Evolutionary conservation across 2,888 invertebrate species (phyloP).

Genomic region (Eupelmus urozonus): DNA sequence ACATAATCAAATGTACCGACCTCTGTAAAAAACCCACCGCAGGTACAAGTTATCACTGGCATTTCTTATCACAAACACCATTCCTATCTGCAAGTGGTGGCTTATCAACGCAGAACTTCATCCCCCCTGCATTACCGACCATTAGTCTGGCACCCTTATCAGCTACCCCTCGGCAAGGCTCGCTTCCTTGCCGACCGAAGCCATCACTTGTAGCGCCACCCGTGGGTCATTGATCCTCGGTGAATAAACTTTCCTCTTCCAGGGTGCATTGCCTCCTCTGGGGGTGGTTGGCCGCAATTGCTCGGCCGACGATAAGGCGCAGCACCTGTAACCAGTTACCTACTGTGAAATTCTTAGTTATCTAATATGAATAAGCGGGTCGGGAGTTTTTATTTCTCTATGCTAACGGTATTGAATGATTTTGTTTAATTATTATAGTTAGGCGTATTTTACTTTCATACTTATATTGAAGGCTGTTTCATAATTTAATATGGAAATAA

Average conservation of each 20-base stretch:
- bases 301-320: conserved; percentile 28
- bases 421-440: no score
- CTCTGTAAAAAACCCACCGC: background rate
- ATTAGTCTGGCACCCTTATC: conserved; percentile 27
- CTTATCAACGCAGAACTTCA: conserved; percentile 42
- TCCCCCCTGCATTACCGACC: conserved; percentile 59
- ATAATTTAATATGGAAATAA: no score
- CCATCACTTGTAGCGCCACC: background rate
- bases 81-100: background rate
- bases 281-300: background rate
- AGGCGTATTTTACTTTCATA: no score
- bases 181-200: conserved; percentile 42
- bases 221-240: conserved; percentile 31
- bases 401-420: no score
- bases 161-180: conserved; percentile 4
- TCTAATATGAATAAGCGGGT: background rate
- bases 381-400: no score
- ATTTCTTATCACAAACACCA: background rate
- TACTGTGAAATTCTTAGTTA: background rate
- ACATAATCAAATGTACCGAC: background rate
- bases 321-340: conserved; percentile 15
- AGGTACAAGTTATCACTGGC: background rate
- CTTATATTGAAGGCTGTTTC: no score
- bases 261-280: background rate
- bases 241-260: conserved; percentile 21